Percentiles rank a stretch among this genome's conserved stretches.
Conservation (phyloP, 1,140 invertebrate genomes). For the Drosophila rhopaloa region DNA sequence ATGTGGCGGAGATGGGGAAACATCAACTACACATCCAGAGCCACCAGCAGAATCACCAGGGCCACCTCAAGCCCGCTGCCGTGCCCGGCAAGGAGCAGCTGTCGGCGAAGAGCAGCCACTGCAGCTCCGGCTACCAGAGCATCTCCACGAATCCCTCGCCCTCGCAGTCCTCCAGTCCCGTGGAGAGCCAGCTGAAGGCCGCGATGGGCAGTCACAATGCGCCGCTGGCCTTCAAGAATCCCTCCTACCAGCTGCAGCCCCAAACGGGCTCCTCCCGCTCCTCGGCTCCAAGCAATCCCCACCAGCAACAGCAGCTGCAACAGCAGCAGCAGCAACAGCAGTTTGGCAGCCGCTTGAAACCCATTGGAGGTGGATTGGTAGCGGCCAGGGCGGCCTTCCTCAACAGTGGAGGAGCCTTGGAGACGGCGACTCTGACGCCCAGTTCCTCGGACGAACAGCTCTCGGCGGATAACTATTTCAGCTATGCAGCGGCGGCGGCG, state of each 20-base stretch:
- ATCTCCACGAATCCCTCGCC: constrained; percentile 90
- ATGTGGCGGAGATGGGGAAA: constrained; percentile 84
- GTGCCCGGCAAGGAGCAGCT: constrained; percentile 84
- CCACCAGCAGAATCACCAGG: constrained; percentile 21
- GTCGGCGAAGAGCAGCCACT: constrained; percentile 88
- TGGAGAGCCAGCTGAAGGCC: constrained; percentile 86
- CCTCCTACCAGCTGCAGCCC: constrained; percentile 91
- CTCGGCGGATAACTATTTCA: constrained; percentile 77
- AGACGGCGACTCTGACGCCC: constrained; percentile 75
- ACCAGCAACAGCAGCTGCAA: constrained; percentile 8
- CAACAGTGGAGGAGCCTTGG: constrained; percentile 66
- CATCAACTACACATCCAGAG: constrained; percentile 53
- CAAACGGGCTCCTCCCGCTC: constrained; percentile 4
- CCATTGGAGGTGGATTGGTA: constrained; percentile 66
- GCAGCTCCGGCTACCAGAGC: constrained; percentile 96
- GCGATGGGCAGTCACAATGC: constrained; percentile 63
- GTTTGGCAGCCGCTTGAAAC: constrained; percentile 56
- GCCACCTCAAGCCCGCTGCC: constrained; percentile 65
- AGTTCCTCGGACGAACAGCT: constrained; percentile 84
- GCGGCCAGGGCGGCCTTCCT: constrained; percentile 76
- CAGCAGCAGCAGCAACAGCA: constrained; percentile 32
- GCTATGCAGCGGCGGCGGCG: constrained; percentile 58
- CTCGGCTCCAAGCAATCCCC: constrained; percentile 4
- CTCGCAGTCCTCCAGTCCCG: constrained; percentile 95
- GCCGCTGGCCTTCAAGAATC: constrained; percentile 94